Evolutionary conservation across 2,113 vertebrate genomes (phyloP).

Genomic region (Bettongia penicillata): DNA sequence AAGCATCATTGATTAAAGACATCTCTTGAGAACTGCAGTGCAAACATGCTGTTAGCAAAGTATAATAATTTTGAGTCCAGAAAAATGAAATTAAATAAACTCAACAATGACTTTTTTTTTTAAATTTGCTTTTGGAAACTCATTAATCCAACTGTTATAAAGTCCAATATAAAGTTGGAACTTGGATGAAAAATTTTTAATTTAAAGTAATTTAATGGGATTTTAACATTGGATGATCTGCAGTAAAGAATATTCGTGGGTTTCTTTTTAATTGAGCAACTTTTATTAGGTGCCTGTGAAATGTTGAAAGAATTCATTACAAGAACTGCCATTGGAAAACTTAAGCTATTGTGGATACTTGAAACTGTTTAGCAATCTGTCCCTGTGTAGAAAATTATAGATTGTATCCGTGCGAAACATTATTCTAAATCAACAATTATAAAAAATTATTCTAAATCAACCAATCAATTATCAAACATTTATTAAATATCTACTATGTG

Average conservation of each 20-base stretch:
- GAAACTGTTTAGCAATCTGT: not conserved
- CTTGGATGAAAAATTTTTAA: not conserved
- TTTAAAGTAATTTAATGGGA: conserved; percentile 29
- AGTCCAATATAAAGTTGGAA: not conserved
- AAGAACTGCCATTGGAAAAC: not conserved
- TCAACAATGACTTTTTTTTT: conserved; percentile 23
- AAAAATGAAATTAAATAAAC: not conserved
- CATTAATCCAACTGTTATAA: not conserved
- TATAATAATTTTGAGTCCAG: not conserved
- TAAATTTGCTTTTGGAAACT: not conserved
- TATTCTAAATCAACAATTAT: not conserved
- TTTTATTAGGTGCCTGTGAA: not conserved
- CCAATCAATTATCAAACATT: not conserved
- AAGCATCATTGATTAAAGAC: not conserved
- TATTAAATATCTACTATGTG: not conserved
- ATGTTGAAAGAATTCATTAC: not conserved
- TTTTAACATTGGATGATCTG: not conserved
- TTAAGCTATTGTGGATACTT: not conserved
- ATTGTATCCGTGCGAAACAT: not conserved
- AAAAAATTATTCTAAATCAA: not conserved
- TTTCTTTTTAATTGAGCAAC: not conserved
- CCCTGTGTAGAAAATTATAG: not conserved
- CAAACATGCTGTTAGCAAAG: not conserved
- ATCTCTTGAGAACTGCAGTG: not conserved
- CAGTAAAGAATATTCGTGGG: not conserved